phyloP scores from a whole-genome alignment of 2,888 invertebrate species.

The Heliconius erato region DNA sequence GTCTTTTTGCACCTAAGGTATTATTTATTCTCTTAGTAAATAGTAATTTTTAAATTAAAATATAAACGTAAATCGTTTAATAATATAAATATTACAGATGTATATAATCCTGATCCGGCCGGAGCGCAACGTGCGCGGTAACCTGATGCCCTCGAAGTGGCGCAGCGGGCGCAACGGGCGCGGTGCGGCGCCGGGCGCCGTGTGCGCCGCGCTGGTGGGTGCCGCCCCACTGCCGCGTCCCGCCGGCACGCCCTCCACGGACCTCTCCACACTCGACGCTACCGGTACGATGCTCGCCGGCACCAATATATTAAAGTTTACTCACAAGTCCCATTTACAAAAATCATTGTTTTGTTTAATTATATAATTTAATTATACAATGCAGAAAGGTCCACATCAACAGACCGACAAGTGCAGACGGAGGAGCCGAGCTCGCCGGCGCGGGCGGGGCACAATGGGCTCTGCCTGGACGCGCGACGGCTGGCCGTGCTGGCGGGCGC shows the following conservation, averaged over 20 bases:
- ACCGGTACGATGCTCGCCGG: slow-evolving; percentile 20
- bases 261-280: slow-evolving; percentile 67
- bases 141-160: slow-evolving; percentile 70
- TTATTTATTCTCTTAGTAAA: neutral
- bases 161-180: slow-evolving; percentile 59
- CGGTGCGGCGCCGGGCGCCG: slow-evolving; percentile 66
- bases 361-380: neutral
- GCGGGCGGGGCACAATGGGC: slow-evolving; percentile 53
- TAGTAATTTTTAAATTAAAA: neutral
- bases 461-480: slow-evolving; percentile 61
- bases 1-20: slow-evolving; percentile 97
- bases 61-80: neutral
- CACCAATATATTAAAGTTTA: neutral
- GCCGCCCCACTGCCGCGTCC: slow-evolving; percentile 58
- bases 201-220: slow-evolving; percentile 66
- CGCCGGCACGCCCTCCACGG: slow-evolving; percentile 65
- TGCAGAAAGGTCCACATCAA: slow-evolving; percentile 64
- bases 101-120: slow-evolving; percentile 75
- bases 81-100: slow-evolving; percentile 58
- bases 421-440: slow-evolving; percentile 60
- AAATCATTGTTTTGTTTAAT: neutral
- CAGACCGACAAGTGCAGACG: slow-evolving; percentile 75
- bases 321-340: neutral
- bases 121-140: slow-evolving; percentile 76
- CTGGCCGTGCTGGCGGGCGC: slow-evolving; percentile 57